Evolutionary conservation across 2,113 vertebrate genomes (phyloP), one percentile per base, ranked within the genome.

Genomic region (Nematolebias whitei): DNA sequence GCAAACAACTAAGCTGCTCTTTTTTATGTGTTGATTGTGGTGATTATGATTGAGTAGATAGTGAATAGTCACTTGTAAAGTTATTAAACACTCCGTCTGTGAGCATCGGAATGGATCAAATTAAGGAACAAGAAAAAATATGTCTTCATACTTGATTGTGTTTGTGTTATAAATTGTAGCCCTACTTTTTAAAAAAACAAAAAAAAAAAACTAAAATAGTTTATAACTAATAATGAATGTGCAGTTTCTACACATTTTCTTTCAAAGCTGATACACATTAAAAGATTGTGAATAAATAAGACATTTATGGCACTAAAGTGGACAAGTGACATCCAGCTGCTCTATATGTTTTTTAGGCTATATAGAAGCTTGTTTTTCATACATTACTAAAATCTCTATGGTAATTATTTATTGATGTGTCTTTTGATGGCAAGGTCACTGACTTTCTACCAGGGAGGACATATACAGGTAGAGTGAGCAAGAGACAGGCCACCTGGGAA

Each of bases 401-500:
- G 53, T 51, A 52, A 39, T 26, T 41, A 45, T 29, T 66, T 55
- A 59, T 32, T 62, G 11, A 13, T 49, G 43, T 40, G 23, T 45
- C 22, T 41, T 76, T 56, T 82, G 29, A 76, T 44, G 53, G 43
- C 12, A 5, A 55, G 63, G 73, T 77, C 43, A 78, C 43, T 59
- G 53, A 56, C 59, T 67, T 69, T 78, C 12, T 38, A 45, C 41
- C 20, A 52, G 24, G 49, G 20, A 53, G 41, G 41, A 53, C 32
- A 20, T 44, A 68, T 16, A 52, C 43, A 68, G 59, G 56, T 19
- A 48, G 19, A 49, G 38, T 26, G 40, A 63, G n/a, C 62, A 56
- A 20, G 69, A 73, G 71, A 38, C 67, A 44, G 63, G 69, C 69
- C 93, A 90, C 90, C 78, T 80, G 92, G 91, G 92, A 93, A 94